Evolutionary conservation across 2,113 vertebrate genomes (phyloP).

Genomic region (Marmota flaviventris): DNA sequence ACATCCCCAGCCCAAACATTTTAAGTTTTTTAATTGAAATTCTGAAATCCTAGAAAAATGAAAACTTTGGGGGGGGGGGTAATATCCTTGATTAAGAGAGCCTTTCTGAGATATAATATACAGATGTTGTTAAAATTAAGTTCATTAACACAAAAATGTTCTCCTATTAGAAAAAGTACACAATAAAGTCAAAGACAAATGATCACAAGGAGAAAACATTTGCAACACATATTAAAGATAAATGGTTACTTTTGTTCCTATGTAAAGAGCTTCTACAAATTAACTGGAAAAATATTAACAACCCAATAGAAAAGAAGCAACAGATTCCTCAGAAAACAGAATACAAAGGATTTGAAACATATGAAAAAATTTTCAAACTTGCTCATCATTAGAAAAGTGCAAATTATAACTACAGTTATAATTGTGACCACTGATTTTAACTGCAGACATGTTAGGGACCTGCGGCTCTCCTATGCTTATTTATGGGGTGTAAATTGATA

Average conservation of each 20-base stretch:
- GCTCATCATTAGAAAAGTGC: constrained; percentile 7
- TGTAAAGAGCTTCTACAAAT: constrained; percentile 38
- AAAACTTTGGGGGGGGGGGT: not conserved
- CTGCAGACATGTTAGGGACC: not conserved
- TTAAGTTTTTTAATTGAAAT: not conserved
- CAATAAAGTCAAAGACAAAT: constrained; percentile 5
- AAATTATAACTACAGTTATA: not conserved
- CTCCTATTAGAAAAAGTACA: not conserved
- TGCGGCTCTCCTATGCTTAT: not conserved
- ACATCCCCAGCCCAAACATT: not conserved
- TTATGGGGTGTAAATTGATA: not conserved
- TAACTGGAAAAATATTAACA: constrained; percentile 21
- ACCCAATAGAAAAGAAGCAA: constrained; percentile 27
- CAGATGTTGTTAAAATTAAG: constrained; percentile 9
- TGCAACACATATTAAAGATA: not conserved
- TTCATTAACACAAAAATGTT: not conserved
- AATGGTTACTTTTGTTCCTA: constrained; percentile 31
- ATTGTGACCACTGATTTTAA: not conserved
- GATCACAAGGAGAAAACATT: constrained; percentile 9
- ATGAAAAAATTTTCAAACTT: constrained; percentile 21
- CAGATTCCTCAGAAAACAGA: constrained; percentile 13
- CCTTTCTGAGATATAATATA: constrained; percentile 45
- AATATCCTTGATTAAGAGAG: not conserved
- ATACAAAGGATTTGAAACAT: constrained; percentile 17
- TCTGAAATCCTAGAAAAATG: not conserved